phyloP scores from a whole-genome alignment of 2,888 invertebrate genomes.

The Cephus rjabovi region DNA sequence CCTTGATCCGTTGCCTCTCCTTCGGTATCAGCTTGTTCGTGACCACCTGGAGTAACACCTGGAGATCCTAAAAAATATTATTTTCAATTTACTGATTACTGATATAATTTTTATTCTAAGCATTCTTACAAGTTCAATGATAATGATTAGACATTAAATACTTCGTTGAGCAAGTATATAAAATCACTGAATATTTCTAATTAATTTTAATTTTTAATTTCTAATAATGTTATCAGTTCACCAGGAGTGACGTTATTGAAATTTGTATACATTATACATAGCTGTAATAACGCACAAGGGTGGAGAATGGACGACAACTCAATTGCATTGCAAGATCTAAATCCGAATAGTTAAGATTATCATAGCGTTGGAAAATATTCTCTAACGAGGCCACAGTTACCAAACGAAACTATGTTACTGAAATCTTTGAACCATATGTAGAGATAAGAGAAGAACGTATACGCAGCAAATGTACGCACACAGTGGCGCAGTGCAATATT shows the following conservation, averaged over 20 bases:
- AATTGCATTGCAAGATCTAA: not conserved
- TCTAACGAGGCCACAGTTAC: not conserved
- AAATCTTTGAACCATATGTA: not conserved
- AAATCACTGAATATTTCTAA: not conserved
- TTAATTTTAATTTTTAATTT: not conserved
- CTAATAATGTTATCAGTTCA: not conserved
- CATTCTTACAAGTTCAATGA: not conserved
- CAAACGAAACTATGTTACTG: not conserved
- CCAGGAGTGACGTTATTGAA: not conserved
- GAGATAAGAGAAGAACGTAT: not conserved
- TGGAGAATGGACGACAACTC: not conserved
- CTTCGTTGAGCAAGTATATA: not conserved
- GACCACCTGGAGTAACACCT: constrained; percentile 44
- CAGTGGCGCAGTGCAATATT: not conserved
- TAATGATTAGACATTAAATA: not conserved
- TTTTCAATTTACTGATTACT: constrained; percentile 12
- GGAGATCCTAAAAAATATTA: constrained; percentile 33
- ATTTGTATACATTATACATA: not conserved
- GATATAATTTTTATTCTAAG: not conserved
- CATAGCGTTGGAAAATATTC: not conserved
- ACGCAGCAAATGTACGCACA: not conserved
- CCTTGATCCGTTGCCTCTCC: constrained; percentile 40
- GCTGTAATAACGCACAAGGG: not conserved
- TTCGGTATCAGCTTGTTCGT: constrained; percentile 43
- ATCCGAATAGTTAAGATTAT: not conserved